Conservation (phyloP, 2,797 vertebrate genomes). For the Staurois parvus region DNA sequence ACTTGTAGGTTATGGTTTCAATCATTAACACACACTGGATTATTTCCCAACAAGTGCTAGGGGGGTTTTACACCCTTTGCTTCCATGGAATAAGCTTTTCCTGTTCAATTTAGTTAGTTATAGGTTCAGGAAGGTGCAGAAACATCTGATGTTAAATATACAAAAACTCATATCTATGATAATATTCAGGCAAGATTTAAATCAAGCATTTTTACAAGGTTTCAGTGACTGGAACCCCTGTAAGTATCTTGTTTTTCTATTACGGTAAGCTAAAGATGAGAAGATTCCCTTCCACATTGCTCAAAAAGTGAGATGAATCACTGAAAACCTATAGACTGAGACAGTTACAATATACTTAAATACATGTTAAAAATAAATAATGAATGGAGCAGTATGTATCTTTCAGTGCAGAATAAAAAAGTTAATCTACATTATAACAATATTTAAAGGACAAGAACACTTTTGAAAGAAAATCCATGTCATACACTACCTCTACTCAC, state of each 20-base stretch:
- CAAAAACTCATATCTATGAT: too few relatives aligned
- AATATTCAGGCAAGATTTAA: too few relatives aligned
- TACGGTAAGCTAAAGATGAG: too few relatives aligned
- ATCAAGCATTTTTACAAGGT: background rate
- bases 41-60: constrained; percentile 7
- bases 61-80: background rate
- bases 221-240: background rate
- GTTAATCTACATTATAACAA: background rate
- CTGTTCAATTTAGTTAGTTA: background rate
- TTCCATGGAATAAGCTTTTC: background rate
- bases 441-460: too few relatives aligned
- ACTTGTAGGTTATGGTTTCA: constrained; percentile 18
- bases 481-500: too few relatives aligned
- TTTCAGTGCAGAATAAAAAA: background rate
- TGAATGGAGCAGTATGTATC: background rate
- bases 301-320: background rate
- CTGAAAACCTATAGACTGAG: background rate
- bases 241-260: background rate
- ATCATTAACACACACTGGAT: constrained; percentile 20
- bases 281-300: too few relatives aligned
- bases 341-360: background rate
- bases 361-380: background rate
- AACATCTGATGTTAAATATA: too few relatives aligned
- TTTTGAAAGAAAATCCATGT: too few relatives aligned
- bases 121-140: too few relatives aligned